phyloP scores from a whole-genome alignment of 2,113 vertebrate genomes.

The Etia nguti region DNA sequence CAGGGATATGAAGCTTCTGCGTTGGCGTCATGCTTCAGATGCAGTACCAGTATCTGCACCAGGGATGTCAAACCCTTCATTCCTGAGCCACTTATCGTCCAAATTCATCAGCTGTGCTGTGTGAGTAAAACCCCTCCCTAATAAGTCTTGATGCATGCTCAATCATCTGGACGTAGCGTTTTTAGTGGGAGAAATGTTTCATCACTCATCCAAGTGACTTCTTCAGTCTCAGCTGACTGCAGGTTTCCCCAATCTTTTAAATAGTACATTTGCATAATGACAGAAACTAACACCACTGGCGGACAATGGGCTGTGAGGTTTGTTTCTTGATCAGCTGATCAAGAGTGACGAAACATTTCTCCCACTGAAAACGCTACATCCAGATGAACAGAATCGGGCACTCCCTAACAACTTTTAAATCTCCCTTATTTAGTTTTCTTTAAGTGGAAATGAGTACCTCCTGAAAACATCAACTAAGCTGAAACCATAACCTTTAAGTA shows the following conservation, averaged over 20 bases:
- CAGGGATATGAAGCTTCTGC: neutral
- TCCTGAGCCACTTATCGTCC: neutral
- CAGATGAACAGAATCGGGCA: neutral
- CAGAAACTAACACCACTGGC: neutral
- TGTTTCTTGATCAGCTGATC: neutral
- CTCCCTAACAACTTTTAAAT: neutral
- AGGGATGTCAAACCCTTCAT: neutral
- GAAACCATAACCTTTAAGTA: no score
- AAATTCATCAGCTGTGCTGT: neutral
- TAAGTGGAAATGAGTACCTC: neutral
- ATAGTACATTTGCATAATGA: neutral
- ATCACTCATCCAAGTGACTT: neutral
- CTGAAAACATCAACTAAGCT: no score
- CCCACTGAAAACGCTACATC: neutral
- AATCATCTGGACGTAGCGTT: neutral
- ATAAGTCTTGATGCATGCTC: neutral
- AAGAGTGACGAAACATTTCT: neutral
- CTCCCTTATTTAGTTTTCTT: accelerated
- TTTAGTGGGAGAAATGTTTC: neutral
- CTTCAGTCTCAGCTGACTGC: neutral
- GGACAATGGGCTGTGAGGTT: neutral
- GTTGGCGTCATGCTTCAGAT: neutral
- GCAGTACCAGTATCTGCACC: neutral
- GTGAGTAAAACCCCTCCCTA: neutral
- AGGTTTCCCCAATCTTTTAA: neutral